These are phyloP conservation scores for Boleophthalmus pectinirostris DNA, from an alignment of 2,113 vertebrate species.

Conservation along the genomic window DNA sequence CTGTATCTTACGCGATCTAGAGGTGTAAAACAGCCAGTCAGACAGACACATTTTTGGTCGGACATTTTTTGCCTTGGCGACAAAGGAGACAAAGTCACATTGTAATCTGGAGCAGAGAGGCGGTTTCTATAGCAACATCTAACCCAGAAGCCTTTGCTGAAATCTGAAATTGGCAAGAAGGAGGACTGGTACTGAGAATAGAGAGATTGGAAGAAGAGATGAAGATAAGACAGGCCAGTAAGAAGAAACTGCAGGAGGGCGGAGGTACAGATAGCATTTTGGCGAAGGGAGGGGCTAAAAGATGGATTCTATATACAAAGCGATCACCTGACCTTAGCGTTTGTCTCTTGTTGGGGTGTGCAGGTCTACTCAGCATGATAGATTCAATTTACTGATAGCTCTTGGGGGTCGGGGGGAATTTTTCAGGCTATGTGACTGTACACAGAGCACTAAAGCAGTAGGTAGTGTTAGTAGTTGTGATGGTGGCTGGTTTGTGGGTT, in stretches of 20 bases:
- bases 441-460: background rate
- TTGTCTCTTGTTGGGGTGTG: constrained; percentile 66
- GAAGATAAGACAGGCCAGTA: constrained; percentile 63
- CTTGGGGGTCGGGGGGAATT: constrained; percentile 52
- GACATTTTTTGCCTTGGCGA: constrained; percentile 44
- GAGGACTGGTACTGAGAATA: constrained; percentile 47
- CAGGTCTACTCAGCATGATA: constrained; percentile 65
- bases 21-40: constrained; percentile 28
- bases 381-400: constrained; percentile 75
- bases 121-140: constrained; percentile 79
- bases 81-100: constrained; percentile 67
- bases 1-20: constrained; percentile 21
- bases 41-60: constrained; percentile 37
- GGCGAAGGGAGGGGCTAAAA: constrained; percentile 31
- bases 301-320: constrained; percentile 55
- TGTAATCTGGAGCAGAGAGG: constrained; percentile 66
- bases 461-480: background rate
- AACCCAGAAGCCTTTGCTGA: constrained; percentile 62
- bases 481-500: background rate
- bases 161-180: constrained; percentile 70
- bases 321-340: constrained; percentile 69
- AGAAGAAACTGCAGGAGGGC: constrained; percentile 44
- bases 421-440: constrained; percentile 23
- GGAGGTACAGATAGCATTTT: constrained; percentile 49
- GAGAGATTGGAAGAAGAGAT: constrained; percentile 58